phyloP scores from a whole-genome alignment of 2,888 invertebrate species.

The Adineta ricciae region DNA sequence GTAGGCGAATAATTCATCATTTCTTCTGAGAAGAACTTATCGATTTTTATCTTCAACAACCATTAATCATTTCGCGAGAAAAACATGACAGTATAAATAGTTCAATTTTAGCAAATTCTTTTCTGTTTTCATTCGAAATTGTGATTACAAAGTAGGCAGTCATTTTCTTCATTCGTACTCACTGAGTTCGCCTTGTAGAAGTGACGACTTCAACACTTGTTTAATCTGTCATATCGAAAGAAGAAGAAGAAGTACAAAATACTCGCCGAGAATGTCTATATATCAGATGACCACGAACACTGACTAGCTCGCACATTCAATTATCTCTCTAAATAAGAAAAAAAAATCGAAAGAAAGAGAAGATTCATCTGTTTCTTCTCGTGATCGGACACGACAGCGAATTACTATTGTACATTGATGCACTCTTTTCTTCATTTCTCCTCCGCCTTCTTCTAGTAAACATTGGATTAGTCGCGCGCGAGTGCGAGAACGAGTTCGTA shows the following conservation, averaged over 20 bases:
- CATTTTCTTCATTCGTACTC: no score
- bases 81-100: not conserved
- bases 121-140: not conserved
- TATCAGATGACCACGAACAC: not conserved
- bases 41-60: not conserved
- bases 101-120: not conserved
- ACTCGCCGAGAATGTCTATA: not conserved
- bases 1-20: not conserved
- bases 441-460: not conserved
- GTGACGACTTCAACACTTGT: not conserved
- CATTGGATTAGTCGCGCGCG: not conserved
- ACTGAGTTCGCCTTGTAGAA: not conserved
- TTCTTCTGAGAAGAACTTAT: not conserved
- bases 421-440: not conserved
- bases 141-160: not conserved
- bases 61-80: not conserved
- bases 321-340: not conserved
- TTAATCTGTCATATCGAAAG: not conserved
- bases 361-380: not conserved
- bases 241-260: not conserved
- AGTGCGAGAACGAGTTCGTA: not conserved
- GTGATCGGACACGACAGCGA: not conserved
- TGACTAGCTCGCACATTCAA: not conserved
- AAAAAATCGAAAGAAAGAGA: not conserved
- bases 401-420: not conserved